Base-by-base conservation (phyloP, 2,113 vertebrate genomes). In the Opisthocomus hoazin region DNA sequence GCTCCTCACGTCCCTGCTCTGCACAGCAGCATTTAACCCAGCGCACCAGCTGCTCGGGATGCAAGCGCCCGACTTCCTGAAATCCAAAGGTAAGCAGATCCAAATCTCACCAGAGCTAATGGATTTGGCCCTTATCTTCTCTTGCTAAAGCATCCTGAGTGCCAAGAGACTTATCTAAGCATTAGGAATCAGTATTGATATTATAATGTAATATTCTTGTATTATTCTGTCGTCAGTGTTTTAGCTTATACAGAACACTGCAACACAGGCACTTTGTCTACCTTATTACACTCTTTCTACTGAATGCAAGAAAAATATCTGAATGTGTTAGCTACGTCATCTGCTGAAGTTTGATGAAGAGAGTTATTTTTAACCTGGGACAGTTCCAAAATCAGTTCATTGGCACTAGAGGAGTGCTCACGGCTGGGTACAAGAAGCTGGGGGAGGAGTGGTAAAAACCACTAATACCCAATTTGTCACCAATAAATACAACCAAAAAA, bases 11-110 rank as follows among this genome's bases (percentile, higher is more conserved):
- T 29, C 77, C 36, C 64, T 34, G 57, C 87, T 60, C 80, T 9
- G 5, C 21, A n/a, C 54, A 71, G 85, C 71, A 50, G 37, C 6
- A 58, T 63, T 60, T 22, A 79, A 34, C 82, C 51, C 94, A 60
- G 78, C 4, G 7, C 85, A 61, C 7, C 1, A 8, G 57, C 87
- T 86, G 57, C 82, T 93, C 18, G 3, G 90, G 82, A 89, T 77
- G 66, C 70, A 70, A 88, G 79, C 1, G 4, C 46, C 68, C 21
- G 34, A 76, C 87, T 92, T 77, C 64, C 32, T 20, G 46, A 93
- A 96, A 95, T 88, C 88, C 90, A 51, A 92, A 96, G 83, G 94
- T 89, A 95, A 96, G 83, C 68, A 89, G 94, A 97, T 94, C 93
- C 90, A 94, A 94, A 96, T 96, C 96, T 90, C 84, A 80, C 45